Percentiles rank a stretch among this genome's conserved stretches.
Conservation (phyloP, 2,888 invertebrate genomes). For the Crossocerus cetratus region DNA sequence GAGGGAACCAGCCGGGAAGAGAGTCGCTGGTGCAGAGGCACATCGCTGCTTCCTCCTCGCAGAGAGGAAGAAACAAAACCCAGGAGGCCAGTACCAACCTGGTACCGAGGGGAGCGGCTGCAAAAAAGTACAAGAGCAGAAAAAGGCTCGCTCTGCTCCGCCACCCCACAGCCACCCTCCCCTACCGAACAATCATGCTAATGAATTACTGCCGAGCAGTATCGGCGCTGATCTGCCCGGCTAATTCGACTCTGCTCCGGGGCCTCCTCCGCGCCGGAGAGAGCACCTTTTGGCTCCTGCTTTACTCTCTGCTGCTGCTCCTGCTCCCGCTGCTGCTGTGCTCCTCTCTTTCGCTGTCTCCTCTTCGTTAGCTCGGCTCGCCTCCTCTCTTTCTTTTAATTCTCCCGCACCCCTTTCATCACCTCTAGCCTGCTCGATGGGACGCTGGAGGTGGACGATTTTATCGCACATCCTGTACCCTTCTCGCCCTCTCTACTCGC, state of each 20-base stretch:
- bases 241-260: conserved; percentile 60
- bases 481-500: too few relatives aligned
- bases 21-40: background rate
- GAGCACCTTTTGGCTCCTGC: conserved; percentile 15
- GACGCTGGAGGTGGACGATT: conserved; percentile 10
- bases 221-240: conserved; percentile 60
- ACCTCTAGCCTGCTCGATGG: conserved; percentile 7
- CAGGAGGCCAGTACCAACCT: conserved; percentile 2
- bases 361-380: conserved; percentile 26
- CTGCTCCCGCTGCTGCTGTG: background rate
- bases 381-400: conserved; percentile 28
- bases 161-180: background rate
- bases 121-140: conserved; percentile 20
- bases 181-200: conserved; percentile 62
- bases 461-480: conserved; percentile 24
- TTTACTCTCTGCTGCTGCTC: background rate
- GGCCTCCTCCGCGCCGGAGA: conserved; percentile 42
- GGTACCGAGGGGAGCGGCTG: conserved; percentile 13
- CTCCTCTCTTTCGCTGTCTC: background rate
- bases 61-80: conserved; percentile 9
- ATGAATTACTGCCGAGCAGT: conserved; percentile 65
- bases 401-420: conserved; percentile 17
- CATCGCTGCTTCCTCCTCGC: background rate
- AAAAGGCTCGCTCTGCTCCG: conserved; percentile 7
- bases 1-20: conserved; percentile 4